Conservation (phyloP, 2,797 vertebrate species). For the Huso huso region DNA sequence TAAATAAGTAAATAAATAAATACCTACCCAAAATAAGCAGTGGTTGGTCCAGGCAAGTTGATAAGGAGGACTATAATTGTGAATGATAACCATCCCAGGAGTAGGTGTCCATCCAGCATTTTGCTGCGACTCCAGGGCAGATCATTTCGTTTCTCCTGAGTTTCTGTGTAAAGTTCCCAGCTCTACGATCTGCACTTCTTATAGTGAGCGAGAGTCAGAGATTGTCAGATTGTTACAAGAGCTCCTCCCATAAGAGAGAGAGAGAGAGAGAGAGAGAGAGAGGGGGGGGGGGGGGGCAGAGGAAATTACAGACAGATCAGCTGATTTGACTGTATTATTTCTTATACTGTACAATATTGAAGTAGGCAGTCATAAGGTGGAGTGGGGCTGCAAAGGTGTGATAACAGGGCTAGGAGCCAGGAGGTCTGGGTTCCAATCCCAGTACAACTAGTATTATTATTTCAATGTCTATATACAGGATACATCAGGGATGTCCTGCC, state of each 20-base stretch:
- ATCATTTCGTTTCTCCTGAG: conserved; percentile 92
- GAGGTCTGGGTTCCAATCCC: too few species aligned
- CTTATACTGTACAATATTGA: too few species aligned
- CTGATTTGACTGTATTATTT: too few species aligned
- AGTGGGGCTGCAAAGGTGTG: too few species aligned
- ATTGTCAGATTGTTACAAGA: background rate
- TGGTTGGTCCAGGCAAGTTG: conserved; percentile 71
- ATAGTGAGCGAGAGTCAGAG: conserved; percentile 53
- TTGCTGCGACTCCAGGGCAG: conserved; percentile 92
- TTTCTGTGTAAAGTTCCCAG: conserved; percentile 70
- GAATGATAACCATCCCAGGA: conserved; percentile 89
- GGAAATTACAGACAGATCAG: conserved; percentile 7
- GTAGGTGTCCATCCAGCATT: conserved; percentile 94
- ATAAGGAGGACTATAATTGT: conserved; percentile 66
- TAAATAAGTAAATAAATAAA: background rate
- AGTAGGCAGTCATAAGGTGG: too few species aligned
- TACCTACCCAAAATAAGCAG: conserved; percentile 93
- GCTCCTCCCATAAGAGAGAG: conserved; percentile 57
- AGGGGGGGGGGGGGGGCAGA: conserved; percentile 9
- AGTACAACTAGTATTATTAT: too few species aligned
- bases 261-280: conserved; percentile 23
- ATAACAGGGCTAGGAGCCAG: too few species aligned
- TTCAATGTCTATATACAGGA: too few species aligned
- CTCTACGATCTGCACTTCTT: conserved; percentile 68
- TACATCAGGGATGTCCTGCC: too few species aligned